Evolutionary conservation across 2,888 invertebrate species (phyloP), one percentile per base, ranked within the genome.

Genomic region (Timema cristinae): DNA sequence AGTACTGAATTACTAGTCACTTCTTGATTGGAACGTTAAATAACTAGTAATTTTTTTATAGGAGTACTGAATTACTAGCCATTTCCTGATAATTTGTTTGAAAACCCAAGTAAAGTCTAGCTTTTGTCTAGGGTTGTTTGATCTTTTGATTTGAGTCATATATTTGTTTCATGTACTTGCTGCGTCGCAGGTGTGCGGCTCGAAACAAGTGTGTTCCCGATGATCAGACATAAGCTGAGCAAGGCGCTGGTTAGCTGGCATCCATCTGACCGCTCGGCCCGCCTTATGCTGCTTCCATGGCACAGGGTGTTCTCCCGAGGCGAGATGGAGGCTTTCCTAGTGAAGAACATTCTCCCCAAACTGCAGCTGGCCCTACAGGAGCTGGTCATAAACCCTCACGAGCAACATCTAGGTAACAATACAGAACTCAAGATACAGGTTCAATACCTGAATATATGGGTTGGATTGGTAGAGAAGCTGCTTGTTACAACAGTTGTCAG

Each of bases 201-300:
- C 68, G 85, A 87, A 48, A 83, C 84, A 0, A 83, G 84, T 0
- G 89, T 97, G 52, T 97, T 95, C 84, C 94, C 95, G 0, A 89
- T 93, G 63, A 95, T 99, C 77, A 88, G 98, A 66, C 91, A 96
- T 69, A 98, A 98, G 80, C 85, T 99, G 68, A 92, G 94, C 50
- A 87, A 88, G 54, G 98, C 98, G 11, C 85, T 99, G 75, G 87
- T 88, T n/a, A 91, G 91, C 70, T 99, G 98, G 98, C 93, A 96
- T 84, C 97, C 98, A 0, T 93, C 93, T 0, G 98, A 98, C 84
- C 86, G 89, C 56, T 98, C 98, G 0, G 98, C 98, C 0, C 89
- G 94, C 76, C 87, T 93, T 48, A 94, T 98, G 86, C 86, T 99
- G 49, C 88, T 90, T 71, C 98, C 98, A 0, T 99, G 99, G 99